Conservation (phyloP, 2,888 invertebrate genomes). For the Petrolisthes manimaculis region DNA sequence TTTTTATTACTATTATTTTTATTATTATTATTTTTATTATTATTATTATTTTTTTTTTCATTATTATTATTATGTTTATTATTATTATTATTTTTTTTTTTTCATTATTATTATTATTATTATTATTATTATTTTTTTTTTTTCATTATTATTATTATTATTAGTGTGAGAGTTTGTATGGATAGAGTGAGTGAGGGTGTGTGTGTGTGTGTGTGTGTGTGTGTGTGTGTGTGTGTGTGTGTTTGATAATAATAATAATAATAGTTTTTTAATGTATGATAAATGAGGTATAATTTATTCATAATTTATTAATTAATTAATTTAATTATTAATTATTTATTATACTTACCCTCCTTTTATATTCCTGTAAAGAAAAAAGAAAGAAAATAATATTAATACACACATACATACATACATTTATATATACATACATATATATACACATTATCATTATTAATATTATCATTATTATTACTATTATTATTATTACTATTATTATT, state of each 20-base stretch:
- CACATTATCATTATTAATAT: neutral
- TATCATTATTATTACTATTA: no score
- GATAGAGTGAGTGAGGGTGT: neutral
- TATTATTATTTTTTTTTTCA: no score
- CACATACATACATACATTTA: neutral
- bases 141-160: neutral
- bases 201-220: conserved; percentile 24
- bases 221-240: conserved; percentile 18
- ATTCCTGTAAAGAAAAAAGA: neutral
- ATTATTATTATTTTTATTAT: no score
- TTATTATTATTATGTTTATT: no score
- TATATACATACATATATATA: conserved; percentile 6
- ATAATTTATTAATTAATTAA: no score
- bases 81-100: neutral
- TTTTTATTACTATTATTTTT: no score
- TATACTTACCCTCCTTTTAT: neutral
- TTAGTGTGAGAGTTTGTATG: neutral
- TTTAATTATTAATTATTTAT: no score
- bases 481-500: no score
- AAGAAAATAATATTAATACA: neutral
- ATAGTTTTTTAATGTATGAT: no score
- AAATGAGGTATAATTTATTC: no score
- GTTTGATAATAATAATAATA: neutral
- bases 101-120: neutral
- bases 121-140: neutral